Evolutionary conservation across 2,797 vertebrate species (phyloP).

Genomic region (Sebastes hubbsi): DNA sequence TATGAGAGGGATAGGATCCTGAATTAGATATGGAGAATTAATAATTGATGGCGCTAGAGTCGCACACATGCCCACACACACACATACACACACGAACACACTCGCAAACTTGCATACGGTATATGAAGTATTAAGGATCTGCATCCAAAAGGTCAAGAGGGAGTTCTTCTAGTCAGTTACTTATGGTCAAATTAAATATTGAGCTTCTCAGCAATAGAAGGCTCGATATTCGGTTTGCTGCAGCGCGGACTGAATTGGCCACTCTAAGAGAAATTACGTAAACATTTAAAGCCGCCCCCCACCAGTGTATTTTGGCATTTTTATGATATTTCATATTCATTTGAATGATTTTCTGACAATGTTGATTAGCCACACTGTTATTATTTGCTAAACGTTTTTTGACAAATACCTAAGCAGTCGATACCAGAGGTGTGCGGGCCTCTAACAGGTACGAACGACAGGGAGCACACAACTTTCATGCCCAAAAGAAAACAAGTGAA

Average conservation of each 20-base stretch:
- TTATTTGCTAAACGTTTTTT: neutral
- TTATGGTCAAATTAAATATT: conserved; percentile 61
- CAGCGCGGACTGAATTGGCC: neutral
- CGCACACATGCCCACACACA: conserved; percentile 32
- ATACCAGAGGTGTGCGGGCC: neutral
- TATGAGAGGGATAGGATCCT: conserved; percentile 58
- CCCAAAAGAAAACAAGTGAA: too few species aligned
- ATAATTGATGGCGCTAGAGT: conserved; percentile 64
- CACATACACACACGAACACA: neutral
- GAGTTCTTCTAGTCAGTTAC: conserved; percentile 43
- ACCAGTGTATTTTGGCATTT: neutral
- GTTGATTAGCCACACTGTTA: neutral
- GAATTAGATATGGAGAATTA: conserved; percentile 72
- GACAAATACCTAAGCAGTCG: neutral
- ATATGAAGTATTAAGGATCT: conserved; percentile 36
- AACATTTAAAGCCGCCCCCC: neutral
- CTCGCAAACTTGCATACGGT: neutral
- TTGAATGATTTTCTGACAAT: neutral
- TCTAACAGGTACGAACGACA: too few species aligned
- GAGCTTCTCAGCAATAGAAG: conserved; percentile 22
- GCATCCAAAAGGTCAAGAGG: conserved; percentile 45
- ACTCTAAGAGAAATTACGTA: conserved; percentile 19
- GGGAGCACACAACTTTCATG: too few species aligned
- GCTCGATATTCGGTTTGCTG: conserved; percentile 22
- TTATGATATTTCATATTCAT: neutral